Evolutionary conservation across 2,888 invertebrate species (phyloP).

Genomic region (Lasioglossum malachurum): DNA sequence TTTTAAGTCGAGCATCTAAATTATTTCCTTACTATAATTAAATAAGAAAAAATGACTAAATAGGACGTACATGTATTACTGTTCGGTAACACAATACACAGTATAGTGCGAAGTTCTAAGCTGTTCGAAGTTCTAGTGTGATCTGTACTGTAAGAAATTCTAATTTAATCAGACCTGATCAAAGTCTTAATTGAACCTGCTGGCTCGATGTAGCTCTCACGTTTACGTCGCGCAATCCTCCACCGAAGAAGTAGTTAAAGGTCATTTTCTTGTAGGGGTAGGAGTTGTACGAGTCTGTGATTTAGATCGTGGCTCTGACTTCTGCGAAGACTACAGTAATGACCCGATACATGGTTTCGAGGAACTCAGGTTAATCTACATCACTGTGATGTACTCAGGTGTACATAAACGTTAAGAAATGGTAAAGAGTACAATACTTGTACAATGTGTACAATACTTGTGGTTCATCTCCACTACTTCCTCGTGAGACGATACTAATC

Average conservation of each 20-base stretch:
- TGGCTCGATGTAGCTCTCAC: neutral
- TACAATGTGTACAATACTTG: neutral
- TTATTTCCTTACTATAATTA: no score
- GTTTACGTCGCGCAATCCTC: neutral
- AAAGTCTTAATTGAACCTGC: neutral
- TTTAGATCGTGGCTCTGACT: neutral
- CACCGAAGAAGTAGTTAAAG: neutral
- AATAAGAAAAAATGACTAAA: no score
- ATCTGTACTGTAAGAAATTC: neutral
- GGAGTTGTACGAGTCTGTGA: neutral
- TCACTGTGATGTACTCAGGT: no score
- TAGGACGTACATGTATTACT: no score
- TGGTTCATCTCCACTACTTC: neutral
- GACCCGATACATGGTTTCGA: neutral
- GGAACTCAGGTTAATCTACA: no score
- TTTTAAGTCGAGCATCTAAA: no score
- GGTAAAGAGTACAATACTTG: neutral
- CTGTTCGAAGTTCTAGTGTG: neutral
- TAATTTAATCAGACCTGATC: neutral
- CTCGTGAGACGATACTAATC: neutral
- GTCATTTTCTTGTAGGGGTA: neutral
- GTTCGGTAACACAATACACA: neutral
- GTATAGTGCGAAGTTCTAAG: neutral
- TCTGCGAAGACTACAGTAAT: neutral
- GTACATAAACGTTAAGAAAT: no score